A percentile compares a stretch with the other conserved stretches of the same genome.
Evolutionary conservation across 2,113 vertebrate genomes (phyloP).

Genomic region (Isichthys henryi): DNA sequence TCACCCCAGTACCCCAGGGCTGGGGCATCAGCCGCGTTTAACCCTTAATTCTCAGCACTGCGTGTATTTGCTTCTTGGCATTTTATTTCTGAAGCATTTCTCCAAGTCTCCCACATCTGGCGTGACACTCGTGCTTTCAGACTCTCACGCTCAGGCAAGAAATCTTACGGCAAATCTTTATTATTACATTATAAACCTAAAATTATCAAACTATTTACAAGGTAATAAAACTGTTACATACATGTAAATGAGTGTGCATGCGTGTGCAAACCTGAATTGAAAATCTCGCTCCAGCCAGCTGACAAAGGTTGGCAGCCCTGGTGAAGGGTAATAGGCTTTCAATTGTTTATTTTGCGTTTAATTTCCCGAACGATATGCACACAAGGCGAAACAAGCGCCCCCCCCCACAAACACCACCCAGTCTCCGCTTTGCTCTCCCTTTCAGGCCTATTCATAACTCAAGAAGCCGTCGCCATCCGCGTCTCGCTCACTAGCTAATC

Average conservation of each 20-base stretch:
- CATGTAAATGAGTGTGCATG: no score
- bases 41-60: background rate
- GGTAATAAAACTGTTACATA: no score
- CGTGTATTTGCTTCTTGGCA: background rate
- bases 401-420: background rate
- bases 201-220: no score
- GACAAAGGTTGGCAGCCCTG: no score
- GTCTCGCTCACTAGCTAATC: constrained; percentile 13
- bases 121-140: no score
- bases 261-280: no score
- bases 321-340: background rate
- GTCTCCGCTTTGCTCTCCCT: background rate
- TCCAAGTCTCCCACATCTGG: background rate
- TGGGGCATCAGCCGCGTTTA: background rate
- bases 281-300: no score
- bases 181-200: no score
- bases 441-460: background rate
- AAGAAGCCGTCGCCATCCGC: background rate
- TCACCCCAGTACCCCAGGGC: no score
- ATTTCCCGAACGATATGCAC: background rate
- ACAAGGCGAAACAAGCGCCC: background rate
- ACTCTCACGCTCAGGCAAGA: background rate
- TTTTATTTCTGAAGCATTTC: no score
- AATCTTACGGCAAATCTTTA: no score
- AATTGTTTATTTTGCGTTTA: background rate